phyloP scores from a whole-genome alignment of 2,113 vertebrate species.

The Colistium nudipinnis region DNA sequence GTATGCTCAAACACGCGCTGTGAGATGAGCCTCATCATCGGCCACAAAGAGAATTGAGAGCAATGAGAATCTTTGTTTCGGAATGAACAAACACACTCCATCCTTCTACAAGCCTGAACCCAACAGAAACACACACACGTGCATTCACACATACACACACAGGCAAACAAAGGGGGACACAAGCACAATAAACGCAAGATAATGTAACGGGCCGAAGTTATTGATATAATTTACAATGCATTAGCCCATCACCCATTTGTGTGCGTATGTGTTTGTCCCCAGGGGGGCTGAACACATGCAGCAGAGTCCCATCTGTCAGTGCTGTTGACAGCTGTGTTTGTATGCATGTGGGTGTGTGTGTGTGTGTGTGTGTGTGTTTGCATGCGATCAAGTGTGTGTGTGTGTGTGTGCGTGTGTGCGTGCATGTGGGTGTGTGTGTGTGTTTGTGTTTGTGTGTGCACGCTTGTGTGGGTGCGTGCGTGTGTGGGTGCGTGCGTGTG shows the following conservation, averaged over 20 bases:
- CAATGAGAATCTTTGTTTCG: constrained; percentile 9
- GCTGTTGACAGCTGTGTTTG: constrained; percentile 56
- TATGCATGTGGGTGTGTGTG: neutral
- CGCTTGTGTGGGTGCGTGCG: constrained; percentile 23
- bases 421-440: constrained; percentile 27
- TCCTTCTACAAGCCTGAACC: too few species aligned
- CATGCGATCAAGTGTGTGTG: constrained; percentile 25
- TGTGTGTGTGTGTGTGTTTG: constrained; percentile 16
- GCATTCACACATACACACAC: constrained; percentile 27
- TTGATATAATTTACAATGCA: constrained; percentile 72
- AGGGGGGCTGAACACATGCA: constrained; percentile 38
- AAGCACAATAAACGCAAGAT: constrained; percentile 47
- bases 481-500: constrained; percentile 52
- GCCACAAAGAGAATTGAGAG: constrained; percentile 16
- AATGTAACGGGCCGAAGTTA: constrained; percentile 53
- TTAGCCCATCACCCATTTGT: constrained; percentile 63
- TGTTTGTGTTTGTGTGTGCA: too few species aligned
- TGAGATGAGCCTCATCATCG: constrained; percentile 69
- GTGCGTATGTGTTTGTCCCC: constrained; percentile 34
- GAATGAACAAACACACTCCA: constrained; percentile 20
- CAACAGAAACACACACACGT: constrained; percentile 28
- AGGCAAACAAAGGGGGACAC: constrained; percentile 37
- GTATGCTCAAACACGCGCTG: constrained; percentile 44
- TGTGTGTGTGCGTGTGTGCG: constrained; percentile 23
- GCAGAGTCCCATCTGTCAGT: constrained; percentile 72